These are phyloP conservation scores for Chymomyza amoena DNA, from an alignment of 2,888 invertebrate genomes.

Conservation along the genomic window DNA sequence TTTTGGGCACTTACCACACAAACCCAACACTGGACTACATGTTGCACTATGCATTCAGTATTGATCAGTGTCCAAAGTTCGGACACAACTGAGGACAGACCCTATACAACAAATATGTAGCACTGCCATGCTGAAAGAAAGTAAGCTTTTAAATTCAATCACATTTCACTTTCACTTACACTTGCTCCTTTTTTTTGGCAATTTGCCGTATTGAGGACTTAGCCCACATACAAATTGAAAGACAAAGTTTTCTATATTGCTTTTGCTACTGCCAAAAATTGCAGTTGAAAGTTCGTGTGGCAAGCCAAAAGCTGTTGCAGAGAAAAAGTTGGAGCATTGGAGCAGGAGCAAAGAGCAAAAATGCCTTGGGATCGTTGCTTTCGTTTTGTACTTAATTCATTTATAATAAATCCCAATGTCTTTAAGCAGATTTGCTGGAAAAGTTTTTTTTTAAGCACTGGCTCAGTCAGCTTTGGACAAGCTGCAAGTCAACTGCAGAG, in stretches of 20 bases:
- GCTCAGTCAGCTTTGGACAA: conserved; percentile 10
- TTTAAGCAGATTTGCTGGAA: conserved; percentile 25
- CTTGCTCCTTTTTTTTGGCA: not conserved
- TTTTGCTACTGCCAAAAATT: conserved; percentile 8
- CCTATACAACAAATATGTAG: not conserved
- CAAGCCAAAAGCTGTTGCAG: not conserved
- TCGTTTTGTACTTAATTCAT: conserved; percentile 26
- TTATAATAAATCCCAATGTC: conserved; percentile 31
- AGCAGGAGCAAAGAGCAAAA: not conserved
- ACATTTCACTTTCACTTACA: not conserved
- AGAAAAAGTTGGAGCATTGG: not conserved
- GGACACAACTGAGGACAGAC: too few species aligned
- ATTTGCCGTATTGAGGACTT: not conserved
- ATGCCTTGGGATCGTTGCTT: conserved; percentile 3
- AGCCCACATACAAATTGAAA: conserved; percentile 3
- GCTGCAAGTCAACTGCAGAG: conserved; percentile 14
- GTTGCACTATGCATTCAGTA: too few species aligned
- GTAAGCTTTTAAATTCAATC: conserved; percentile 18
- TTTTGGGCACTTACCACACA: too few species aligned
- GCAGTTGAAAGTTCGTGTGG: conserved; percentile 8
- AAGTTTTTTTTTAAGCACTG: conserved; percentile 25
- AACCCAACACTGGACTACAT: too few species aligned
- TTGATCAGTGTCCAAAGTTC: too few species aligned
- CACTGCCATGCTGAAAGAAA: too few species aligned
- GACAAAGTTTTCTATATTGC: conserved; percentile 24